Base-by-base conservation (phyloP, 2,888 invertebrate species). In the Cynaeus angustus region DNA sequence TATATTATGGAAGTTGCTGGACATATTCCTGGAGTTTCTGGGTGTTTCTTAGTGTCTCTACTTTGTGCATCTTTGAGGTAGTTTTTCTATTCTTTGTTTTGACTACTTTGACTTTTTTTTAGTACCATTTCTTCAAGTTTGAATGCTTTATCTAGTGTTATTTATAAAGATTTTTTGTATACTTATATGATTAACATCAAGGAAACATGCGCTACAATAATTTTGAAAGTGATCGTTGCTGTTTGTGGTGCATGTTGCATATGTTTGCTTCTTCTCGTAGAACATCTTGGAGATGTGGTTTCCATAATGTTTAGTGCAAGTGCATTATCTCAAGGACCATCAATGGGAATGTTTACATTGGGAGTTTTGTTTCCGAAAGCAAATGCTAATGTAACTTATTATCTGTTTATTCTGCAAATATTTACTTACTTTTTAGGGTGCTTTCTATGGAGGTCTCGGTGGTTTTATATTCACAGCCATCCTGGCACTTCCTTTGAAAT, bases 61-160 rank as follows among this genome's bases (percentile, higher is more conserved):
- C 28, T 48, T 6, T 28, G 61, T 50, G 61, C 61, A 21, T 8
- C 46, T 5, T 9, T 61, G 9, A 61, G 61, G 61, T 33, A 46
- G n/a, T n/a, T n/a, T n/a, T n/a, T n/a, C n/a, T n/a, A n/a, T n/a
- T n/a, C n/a, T n/a, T n/a, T n/a, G n/a, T n/a, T n/a, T n/a, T n/a
- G n/a, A n/a, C n/a, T n/a, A n/a, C n/a, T n/a, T n/a, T n/a, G n/a
- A n/a, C 4, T n/a, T n/a, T n/a, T n/a, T n/a, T n/a, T n/a, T n/a
- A n/a, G n/a, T n/a, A n/a, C n/a, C n/a, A n/a, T n/a, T n/a, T 61
- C 61, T 6, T 48, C 61, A 10, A 38, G 14, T 38, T 13, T 61
- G 9, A 61, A 61, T 13, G 28, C 48, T 10, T 9, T 61, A 0
- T 61, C 61, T 21, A 37, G 61, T 10, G 48, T 50, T 7, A 26